These are phyloP conservation scores for Mactra quadrangularis DNA, from an alignment of 1,140 invertebrate genomes.

Conservation along the genomic window DNA sequence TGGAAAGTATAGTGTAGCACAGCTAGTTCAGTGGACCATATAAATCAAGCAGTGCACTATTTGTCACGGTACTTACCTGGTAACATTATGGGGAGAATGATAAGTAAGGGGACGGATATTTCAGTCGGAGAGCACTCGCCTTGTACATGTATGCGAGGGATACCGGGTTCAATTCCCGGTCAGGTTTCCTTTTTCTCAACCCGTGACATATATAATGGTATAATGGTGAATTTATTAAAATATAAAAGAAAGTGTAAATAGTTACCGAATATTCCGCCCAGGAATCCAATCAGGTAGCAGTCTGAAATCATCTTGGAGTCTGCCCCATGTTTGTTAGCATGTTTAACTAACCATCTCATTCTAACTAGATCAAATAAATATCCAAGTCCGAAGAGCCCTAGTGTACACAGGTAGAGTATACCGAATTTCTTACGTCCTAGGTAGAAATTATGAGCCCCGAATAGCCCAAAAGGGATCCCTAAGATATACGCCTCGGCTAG, in stretches of 20 bases:
- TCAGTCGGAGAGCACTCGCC: too few species aligned
- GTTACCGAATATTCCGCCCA: constrained; percentile 72
- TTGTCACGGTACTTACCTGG: too few species aligned
- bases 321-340: constrained; percentile 63
- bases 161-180: too few species aligned
- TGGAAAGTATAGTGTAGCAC: too few species aligned
- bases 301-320: constrained; percentile 61
- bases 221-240: too few species aligned
- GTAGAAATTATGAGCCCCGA: constrained; percentile 75
- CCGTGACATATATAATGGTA: too few species aligned
- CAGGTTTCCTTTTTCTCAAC: too few species aligned
- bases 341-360: constrained; percentile 68
- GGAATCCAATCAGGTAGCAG: constrained; percentile 70
- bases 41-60: too few species aligned
- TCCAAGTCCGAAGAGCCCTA: constrained; percentile 71
- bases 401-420: constrained; percentile 68
- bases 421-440: constrained; percentile 66
- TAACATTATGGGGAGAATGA: too few species aligned
- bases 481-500: constrained; percentile 65
- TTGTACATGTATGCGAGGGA: too few species aligned
- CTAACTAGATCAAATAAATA: constrained; percentile 71
- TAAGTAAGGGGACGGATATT: too few species aligned
- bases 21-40: too few species aligned
- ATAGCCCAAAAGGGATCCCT: constrained; percentile 63
- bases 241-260: background rate